A percentile compares a stretch with the other conserved stretches of the same genome.
Evolutionary conservation across 1,140 invertebrate species (phyloP).

Genomic region (Leptinotarsa undecemlineata): DNA sequence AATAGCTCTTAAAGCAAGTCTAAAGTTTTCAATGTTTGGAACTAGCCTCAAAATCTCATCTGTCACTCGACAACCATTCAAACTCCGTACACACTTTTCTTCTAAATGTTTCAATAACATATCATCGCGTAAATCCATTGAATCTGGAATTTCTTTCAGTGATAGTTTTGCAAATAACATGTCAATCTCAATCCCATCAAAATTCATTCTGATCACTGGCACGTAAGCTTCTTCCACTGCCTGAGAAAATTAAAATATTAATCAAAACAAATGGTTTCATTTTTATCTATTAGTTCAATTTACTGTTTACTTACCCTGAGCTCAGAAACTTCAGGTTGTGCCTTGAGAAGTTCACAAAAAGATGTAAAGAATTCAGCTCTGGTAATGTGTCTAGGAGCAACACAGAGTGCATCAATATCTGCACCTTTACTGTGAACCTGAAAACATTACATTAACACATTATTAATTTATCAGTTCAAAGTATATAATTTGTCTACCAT

Average conservation of each 20-base stretch:
- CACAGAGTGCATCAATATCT: constrained; percentile 98
- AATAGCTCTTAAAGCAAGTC: constrained; percentile 89
- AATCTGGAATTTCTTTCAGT: constrained; percentile 86
- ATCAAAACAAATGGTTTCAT: neutral
- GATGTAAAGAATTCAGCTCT: constrained; percentile 92
- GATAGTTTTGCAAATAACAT: constrained; percentile 94
- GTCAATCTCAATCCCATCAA: constrained; percentile 98
- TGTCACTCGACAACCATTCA: constrained; percentile 98
- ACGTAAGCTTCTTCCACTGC: constrained; percentile 99
- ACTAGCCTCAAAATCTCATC: constrained; percentile 97
- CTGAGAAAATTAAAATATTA: constrained; percentile 51
- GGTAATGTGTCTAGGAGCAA: constrained; percentile 94
- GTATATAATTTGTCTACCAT: no score
- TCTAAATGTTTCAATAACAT: constrained; percentile 93
- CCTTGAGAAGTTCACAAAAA: constrained; percentile 90
- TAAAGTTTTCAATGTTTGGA: constrained; percentile 93
- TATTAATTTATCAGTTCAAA: neutral
- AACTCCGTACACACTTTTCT: constrained; percentile 92
- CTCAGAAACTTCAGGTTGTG: constrained; percentile 85
- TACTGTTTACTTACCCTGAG: constrained; percentile 66
- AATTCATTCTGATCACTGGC: constrained; percentile 99
- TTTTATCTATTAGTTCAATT: neutral
- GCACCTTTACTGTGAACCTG: constrained; percentile 96
- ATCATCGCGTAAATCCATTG: constrained; percentile 87
- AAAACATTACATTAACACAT: constrained; percentile 48